phyloP scores from a whole-genome alignment of 2,113 vertebrate genomes.

The Scomber scombrus region DNA sequence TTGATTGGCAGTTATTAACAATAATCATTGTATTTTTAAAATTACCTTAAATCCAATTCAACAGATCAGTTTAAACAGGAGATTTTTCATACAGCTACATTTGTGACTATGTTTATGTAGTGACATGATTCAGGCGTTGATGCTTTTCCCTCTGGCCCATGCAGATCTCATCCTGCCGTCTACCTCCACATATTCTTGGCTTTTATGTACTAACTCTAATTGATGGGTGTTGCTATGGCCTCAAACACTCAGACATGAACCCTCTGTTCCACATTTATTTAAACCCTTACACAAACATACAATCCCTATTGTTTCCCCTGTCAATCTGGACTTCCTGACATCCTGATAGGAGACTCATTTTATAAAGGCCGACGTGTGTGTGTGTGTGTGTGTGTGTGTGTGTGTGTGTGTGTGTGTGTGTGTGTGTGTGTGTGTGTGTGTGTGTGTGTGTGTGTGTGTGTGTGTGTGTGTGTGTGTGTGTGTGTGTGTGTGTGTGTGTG shows the following conservation, averaged over 20 bases:
- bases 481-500: neutral
- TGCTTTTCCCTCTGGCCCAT: constrained; percentile 25
- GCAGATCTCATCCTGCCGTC: constrained; percentile 15
- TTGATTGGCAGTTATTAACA: neutral
- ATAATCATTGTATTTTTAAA: neutral
- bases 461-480: neutral
- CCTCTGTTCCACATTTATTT: neutral
- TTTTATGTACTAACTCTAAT: constrained; percentile 25
- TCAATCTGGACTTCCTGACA: neutral
- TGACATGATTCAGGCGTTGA: neutral
- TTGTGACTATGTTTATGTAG: neutral
- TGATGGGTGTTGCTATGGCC: constrained; percentile 11
- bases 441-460: constrained; percentile 11
- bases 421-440: neutral
- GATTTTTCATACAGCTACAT: neutral
- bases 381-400: neutral
- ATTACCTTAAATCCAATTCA: neutral
- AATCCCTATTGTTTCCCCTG: constrained; percentile 15
- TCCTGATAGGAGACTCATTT: constrained; percentile 3
- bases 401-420: neutral
- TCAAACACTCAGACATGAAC: constrained; percentile 23
- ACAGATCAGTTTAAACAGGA: neutral
- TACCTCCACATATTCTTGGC: constrained; percentile 29
- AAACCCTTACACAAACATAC: constrained; percentile 13
- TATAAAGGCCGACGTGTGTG: neutral